Conservation (phyloP, 2,797 vertebrate genomes). For the Pantherophis vulpinus region DNA sequence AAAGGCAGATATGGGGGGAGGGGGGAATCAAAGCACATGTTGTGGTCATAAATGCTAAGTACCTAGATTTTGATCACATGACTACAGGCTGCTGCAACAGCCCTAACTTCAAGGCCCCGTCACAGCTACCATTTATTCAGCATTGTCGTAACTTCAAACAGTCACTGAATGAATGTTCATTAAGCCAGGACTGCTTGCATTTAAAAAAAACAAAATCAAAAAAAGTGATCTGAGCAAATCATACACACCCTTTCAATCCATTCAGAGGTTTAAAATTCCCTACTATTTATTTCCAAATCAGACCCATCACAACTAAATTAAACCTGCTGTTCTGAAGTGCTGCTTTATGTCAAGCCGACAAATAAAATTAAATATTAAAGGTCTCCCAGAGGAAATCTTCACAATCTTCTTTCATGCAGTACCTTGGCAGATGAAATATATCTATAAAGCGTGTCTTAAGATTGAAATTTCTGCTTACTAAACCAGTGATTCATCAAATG, state of each 20-base stretch:
- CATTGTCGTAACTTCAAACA: neutral
- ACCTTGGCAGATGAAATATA: neutral
- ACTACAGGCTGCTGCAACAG: neutral
- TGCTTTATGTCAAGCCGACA: neutral
- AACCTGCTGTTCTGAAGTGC: neutral
- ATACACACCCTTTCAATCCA: neutral
- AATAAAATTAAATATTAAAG: neutral
- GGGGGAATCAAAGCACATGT: neutral
- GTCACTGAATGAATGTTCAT: neutral
- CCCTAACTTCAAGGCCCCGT: neutral
- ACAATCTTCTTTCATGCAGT: neutral
- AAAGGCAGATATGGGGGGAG: neutral
- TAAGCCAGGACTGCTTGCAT: neutral
- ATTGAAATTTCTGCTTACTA: conserved; percentile 4
- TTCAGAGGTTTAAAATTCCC: neutral
- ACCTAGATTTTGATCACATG: neutral
- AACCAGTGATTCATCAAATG: conserved; percentile 25
- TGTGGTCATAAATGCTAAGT: neutral
- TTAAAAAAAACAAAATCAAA: neutral
- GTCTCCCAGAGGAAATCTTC: neutral
- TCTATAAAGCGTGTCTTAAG: neutral
- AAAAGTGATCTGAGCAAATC: neutral
- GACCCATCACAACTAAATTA: conserved; percentile 4
- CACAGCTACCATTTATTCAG: neutral
- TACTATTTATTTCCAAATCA: conserved; percentile 4